phyloP scores from a whole-genome alignment of 2,888 invertebrate species.

The Meandrusa payeni region DNA sequence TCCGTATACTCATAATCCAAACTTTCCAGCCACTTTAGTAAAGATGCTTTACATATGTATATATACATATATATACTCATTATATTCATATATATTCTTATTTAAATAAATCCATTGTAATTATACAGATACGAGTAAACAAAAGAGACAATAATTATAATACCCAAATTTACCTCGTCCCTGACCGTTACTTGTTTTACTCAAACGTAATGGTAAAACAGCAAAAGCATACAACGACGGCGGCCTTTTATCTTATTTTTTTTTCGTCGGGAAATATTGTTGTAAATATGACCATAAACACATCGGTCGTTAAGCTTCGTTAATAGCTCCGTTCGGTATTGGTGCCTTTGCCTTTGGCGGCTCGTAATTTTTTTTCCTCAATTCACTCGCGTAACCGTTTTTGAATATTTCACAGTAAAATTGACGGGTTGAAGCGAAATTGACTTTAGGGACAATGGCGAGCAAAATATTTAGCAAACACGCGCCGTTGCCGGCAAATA shows the following conservation, averaged over 20 bases:
- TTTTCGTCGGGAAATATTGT: slow-evolving; percentile 36
- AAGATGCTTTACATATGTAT: too few species aligned
- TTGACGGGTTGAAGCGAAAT: slow-evolving; percentile 56
- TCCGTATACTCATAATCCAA: too few species aligned
- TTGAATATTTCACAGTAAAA: slow-evolving; percentile 46
- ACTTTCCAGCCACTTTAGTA: too few species aligned
- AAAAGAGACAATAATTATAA: slow-evolving; percentile 10
- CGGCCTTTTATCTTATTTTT: too few species aligned
- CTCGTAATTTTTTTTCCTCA: slow-evolving; percentile 54
- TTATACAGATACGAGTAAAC: too few species aligned
- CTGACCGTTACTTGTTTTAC: slow-evolving; percentile 20
- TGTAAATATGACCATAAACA: slow-evolving; percentile 59
- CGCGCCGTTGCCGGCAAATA: slow-evolving; percentile 40
- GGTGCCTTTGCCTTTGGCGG: slow-evolving; percentile 59
- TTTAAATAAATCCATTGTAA: too few species aligned
- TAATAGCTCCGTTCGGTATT: slow-evolving; percentile 34
- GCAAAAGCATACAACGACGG: slow-evolving; percentile 5
- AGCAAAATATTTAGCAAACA: slow-evolving; percentile 60
- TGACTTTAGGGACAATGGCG: slow-evolving; percentile 45
- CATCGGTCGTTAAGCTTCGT: slow-evolving; percentile 56
- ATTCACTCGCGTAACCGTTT: slow-evolving; percentile 26
- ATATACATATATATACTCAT: too few species aligned
- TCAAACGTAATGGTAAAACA: slow-evolving; percentile 16
- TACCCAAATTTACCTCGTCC: slow-evolving; percentile 19
- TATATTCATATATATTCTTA: too few species aligned